Evolutionary conservation across 2,113 vertebrate genomes (phyloP), one percentile per base, ranked within the genome.

Genomic region (Gymnogyps californianus): DNA sequence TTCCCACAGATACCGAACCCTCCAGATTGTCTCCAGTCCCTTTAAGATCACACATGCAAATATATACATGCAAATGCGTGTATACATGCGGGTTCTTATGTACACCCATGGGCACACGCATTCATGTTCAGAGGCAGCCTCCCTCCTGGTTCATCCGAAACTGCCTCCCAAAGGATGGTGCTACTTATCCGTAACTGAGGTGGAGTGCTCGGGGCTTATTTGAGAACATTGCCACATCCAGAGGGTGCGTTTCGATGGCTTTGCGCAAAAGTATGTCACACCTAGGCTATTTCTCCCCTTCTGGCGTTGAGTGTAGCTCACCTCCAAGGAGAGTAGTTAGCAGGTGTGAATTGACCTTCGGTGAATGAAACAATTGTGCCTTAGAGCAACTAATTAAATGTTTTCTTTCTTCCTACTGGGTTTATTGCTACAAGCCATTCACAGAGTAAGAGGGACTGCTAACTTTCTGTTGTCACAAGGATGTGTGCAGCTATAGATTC

Each of bases 261-360:
- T 90, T 87, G 71, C 87, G 59, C 44, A 19, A 51, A 94, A 85
- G 14, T 46, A 85, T 49, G 89, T 88, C 94, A 67, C 97, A 77
- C 96, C 94, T 62, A 18, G 36, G 54, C 62, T 66, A 8, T 34
- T 84, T 83, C 51, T 42, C 3, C 46, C 26, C 13, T 81, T 28
- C 54, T 72, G 61, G 40, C n/a, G 2, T 52, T 38, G 38, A 59
- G 40, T 64, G 49, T 13, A 49, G 65, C 74, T 89, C 69, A 26
- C 61, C 49, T 72, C 17, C 28, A 32, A 72, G 62, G 66, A 88
- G 38, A 78, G 85, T 3, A 64, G 32, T 97, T 93, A 96, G 82
- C 59, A 88, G 89, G 95, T 95, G 94, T 64, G 64, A 97, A 97
- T 6, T 83, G 81, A 46, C n/a, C 66, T 51, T 57, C 47, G 49